phyloP scores from a whole-genome alignment of 2,113 vertebrate genomes.

The Psilopsiagon aymara region DNA sequence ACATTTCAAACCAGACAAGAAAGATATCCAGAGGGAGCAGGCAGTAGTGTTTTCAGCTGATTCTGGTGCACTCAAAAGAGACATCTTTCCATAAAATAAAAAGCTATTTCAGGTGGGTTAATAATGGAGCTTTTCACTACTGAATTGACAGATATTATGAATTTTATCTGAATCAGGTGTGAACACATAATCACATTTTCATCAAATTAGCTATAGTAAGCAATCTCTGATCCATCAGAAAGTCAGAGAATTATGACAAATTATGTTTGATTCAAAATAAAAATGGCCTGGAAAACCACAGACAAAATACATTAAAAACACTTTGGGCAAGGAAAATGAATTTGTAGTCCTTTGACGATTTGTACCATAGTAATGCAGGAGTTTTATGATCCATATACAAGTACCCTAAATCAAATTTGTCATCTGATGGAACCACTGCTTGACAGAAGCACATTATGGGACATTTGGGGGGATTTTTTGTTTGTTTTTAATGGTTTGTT shows the following conservation, averaged over 20 bases:
- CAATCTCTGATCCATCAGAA: background rate
- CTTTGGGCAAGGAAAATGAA: background rate
- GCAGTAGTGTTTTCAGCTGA: background rate
- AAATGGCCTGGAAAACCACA: background rate
- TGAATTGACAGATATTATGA: background rate
- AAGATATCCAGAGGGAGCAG: background rate
- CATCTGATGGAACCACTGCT: background rate
- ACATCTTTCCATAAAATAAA: background rate
- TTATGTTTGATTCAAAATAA: background rate
- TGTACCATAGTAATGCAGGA: background rate
- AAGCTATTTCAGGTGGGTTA: background rate
- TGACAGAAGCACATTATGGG: background rate
- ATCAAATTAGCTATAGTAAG: background rate
- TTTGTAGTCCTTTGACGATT: background rate
- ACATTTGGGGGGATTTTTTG: background rate
- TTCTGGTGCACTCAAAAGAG: background rate
- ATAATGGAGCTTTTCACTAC: background rate
- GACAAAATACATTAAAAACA: background rate
- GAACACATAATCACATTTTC: background rate
- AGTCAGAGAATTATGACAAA: background rate
- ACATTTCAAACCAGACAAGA: background rate
- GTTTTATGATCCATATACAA: background rate
- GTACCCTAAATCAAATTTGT: background rate
- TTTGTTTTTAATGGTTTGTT: background rate
- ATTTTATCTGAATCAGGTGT: background rate